Evolutionary conservation across 2,113 vertebrate genomes (phyloP).

Genomic region (Pelmatolapia mariae): DNA sequence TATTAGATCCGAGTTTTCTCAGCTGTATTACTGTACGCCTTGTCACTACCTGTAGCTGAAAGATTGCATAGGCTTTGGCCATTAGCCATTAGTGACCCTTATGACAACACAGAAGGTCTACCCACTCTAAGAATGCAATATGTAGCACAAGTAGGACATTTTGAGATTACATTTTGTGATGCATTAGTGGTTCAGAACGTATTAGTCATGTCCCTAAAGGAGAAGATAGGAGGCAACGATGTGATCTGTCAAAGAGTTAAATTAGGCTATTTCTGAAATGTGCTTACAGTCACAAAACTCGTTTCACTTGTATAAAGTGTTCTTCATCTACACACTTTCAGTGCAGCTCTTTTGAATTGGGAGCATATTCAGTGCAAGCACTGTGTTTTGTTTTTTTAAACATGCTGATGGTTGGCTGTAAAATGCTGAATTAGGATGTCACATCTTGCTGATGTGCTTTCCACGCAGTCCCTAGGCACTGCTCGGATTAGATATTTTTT

Average conservation of each 20-base stretch:
- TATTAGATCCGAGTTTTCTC: not conserved
- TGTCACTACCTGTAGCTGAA: not conserved
- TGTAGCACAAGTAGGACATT: not conserved
- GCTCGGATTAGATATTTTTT: not conserved
- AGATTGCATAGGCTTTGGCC: conserved; percentile 1
- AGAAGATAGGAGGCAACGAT: not conserved
- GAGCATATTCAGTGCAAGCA: not conserved
- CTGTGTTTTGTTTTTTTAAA: not conserved
- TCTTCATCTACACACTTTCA: not conserved
- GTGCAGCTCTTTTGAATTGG: not conserved
- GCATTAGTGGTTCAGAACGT: not conserved
- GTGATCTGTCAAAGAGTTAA: not conserved
- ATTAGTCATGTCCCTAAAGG: not conserved
- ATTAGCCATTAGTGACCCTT: not conserved
- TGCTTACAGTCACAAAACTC: not conserved
- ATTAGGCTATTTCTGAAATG: not conserved
- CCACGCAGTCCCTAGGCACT: not conserved
- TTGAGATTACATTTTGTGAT: not conserved
- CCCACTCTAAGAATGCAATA: not conserved
- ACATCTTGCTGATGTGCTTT: not conserved
- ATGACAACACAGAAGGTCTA: not conserved
- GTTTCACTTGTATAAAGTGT: not conserved
- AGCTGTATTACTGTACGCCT: not conserved
- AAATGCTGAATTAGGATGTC: not conserved
- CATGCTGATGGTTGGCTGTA: not conserved